Evolutionary conservation across 1,140 invertebrate genomes (phyloP).

Genomic region (Leptonema lineaticorne): DNA sequence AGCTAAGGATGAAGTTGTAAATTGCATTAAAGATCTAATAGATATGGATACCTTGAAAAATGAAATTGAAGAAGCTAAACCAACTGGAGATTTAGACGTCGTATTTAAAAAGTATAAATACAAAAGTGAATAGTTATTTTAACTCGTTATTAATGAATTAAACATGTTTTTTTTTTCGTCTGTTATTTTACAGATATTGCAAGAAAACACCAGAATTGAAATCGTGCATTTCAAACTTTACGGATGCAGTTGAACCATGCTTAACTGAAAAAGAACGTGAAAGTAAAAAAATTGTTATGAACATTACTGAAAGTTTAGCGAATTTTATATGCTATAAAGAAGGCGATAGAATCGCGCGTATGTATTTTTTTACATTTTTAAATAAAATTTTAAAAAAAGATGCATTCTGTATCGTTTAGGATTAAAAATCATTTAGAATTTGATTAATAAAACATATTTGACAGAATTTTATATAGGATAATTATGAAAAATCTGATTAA

Average conservation of each 20-base stretch:
- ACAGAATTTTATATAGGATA: too few species aligned
- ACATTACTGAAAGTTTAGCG: constrained; percentile 65
- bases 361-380: too few species aligned
- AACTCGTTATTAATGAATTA: background rate
- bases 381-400: too few species aligned
- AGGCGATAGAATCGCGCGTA: constrained; percentile 67
- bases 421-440: too few species aligned
- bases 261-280: constrained; percentile 61
- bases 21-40: constrained; percentile 50
- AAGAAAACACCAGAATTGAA: constrained; percentile 60
- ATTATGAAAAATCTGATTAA: too few species aligned
- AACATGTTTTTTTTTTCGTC: background rate
- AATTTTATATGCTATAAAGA: constrained; percentile 75
- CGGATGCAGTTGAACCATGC: constrained; percentile 61
- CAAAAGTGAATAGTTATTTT: too few species aligned
- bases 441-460: too few species aligned
- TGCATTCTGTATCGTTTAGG: too few species aligned
- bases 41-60: constrained; percentile 50
- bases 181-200: constrained; percentile 62
- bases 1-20: constrained; percentile 45
- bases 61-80: constrained; percentile 59
- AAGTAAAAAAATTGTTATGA: constrained; percentile 60
- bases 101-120: constrained; percentile 57
- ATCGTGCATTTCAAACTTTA: constrained; percentile 63
- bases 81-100: constrained; percentile 53